Evolutionary conservation across 1,140 invertebrate genomes (phyloP).

Genomic region (Anoplolepis gracilipes): DNA sequence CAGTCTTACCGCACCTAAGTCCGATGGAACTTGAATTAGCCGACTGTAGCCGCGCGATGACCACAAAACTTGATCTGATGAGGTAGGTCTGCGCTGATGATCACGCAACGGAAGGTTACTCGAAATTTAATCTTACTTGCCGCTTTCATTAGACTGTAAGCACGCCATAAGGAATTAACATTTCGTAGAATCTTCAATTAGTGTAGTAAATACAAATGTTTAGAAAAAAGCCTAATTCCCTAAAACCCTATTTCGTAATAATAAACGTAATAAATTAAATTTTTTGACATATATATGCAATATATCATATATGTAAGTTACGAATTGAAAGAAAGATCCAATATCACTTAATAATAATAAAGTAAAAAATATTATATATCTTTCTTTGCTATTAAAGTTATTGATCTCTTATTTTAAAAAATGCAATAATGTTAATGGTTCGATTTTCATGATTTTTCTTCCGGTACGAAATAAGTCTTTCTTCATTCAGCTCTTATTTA

Average conservation of each 20-base stretch:
- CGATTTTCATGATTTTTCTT: background rate
- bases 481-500: slow-evolving; percentile 1
- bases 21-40: slow-evolving; percentile 47
- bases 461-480: background rate
- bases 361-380: background rate
- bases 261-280: too few relatives aligned
- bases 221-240: background rate
- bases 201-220: background rate
- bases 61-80: slow-evolving; percentile 26
- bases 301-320: too few relatives aligned
- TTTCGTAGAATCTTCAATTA: slow-evolving; percentile 11
- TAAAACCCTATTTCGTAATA: background rate
- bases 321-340: too few relatives aligned
- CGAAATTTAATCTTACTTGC: slow-evolving; percentile 21
- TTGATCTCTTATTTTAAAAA: background rate
- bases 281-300: background rate
- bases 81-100: slow-evolving; percentile 28
- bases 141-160: slow-evolving; percentile 1
- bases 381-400: background rate
- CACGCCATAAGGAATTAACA: slow-evolving; percentile 31
- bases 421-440: background rate
- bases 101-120: background rate
- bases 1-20: slow-evolving; percentile 7
- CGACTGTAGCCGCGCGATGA: slow-evolving; percentile 23
- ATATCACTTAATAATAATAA: too few relatives aligned